These are phyloP conservation scores for Indicator maculatus DNA, from an alignment of 2,113 vertebrate genomes.

Conservation along the genomic window DNA sequence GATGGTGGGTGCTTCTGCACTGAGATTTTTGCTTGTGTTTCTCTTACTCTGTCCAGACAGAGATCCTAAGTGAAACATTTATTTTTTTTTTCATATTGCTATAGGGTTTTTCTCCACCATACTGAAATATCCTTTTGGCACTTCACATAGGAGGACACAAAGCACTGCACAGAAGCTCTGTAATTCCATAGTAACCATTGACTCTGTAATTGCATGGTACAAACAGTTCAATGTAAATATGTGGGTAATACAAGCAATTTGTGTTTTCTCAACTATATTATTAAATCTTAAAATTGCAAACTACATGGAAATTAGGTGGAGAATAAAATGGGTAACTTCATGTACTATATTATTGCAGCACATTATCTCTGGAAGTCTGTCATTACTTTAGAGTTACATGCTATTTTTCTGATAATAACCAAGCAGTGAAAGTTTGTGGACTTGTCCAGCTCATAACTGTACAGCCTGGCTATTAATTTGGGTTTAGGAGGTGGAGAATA, in stretches of 20 bases:
- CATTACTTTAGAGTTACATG: slow-evolving; percentile 56
- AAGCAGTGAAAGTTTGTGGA: background rate
- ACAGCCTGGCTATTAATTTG: background rate
- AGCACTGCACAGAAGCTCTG: slow-evolving; percentile 10
- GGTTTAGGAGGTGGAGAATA: background rate
- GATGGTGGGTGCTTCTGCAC: background rate
- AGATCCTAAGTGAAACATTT: background rate
- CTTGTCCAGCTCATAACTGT: slow-evolving; percentile 1
- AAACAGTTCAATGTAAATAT: slow-evolving; percentile 40
- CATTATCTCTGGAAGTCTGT: slow-evolving; percentile 46
- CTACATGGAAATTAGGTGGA: slow-evolving; percentile 62
- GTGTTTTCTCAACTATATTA: slow-evolving; percentile 37
- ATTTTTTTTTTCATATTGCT: background rate
- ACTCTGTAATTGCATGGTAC: slow-evolving; percentile 52
- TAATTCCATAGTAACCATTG: slow-evolving; percentile 41
- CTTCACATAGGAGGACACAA: background rate
- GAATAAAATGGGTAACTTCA: slow-evolving; percentile 63
- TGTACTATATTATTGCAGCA: background rate
- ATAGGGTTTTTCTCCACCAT: background rate
- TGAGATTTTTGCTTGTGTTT: background rate
- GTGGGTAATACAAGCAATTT: slow-evolving; percentile 54
- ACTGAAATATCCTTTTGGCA: background rate
- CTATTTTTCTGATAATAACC: slow-evolving; percentile 36
- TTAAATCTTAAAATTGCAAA: slow-evolving; percentile 65
- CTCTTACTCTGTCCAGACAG: background rate